Evolutionary conservation across 2,888 invertebrate species (phyloP).

Genomic region (Atrina japonica): DNA sequence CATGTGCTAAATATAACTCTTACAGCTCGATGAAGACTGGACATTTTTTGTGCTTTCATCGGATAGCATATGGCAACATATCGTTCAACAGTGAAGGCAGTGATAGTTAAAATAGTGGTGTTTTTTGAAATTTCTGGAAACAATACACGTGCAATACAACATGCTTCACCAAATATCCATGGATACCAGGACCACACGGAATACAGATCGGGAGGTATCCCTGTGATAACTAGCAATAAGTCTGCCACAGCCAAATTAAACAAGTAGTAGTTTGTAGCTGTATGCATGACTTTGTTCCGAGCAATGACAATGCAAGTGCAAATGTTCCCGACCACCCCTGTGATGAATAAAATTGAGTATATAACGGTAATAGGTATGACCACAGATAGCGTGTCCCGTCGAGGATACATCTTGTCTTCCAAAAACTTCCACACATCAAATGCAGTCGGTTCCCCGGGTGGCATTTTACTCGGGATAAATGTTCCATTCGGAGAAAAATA

Average conservation of each 20-base stretch:
- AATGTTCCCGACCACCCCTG: slow-evolving; percentile 73
- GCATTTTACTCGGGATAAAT: too few relatives aligned
- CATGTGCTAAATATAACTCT: slow-evolving; percentile 90
- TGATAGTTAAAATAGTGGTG: slow-evolving; percentile 88
- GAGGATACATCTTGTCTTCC: slow-evolving; percentile 55
- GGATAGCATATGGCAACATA: slow-evolving; percentile 94
- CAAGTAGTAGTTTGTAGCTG: slow-evolving; percentile 88
- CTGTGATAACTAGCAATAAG: slow-evolving; percentile 88
- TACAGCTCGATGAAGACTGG: slow-evolving; percentile 90
- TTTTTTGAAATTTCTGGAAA: slow-evolving; percentile 89
- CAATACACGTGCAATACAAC: slow-evolving; percentile 89
- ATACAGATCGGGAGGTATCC: slow-evolving; percentile 91
- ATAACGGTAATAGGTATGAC: slow-evolving; percentile 68
- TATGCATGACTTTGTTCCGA: slow-evolving; percentile 73
- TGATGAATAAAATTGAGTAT: slow-evolving; percentile 70
- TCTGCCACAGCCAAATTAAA: slow-evolving; percentile 93
- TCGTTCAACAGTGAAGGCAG: slow-evolving; percentile 92
- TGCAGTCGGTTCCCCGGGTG: background rate
- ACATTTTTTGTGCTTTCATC: slow-evolving; percentile 90
- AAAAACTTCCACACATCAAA: slow-evolving; percentile 59
- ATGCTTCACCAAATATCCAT: slow-evolving; percentile 86
- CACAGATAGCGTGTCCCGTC: slow-evolving; percentile 55
- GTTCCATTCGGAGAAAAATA: too few relatives aligned
- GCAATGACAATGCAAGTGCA: slow-evolving; percentile 74
- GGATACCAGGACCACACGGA: slow-evolving; percentile 79